phyloP scores from a whole-genome alignment of 2,113 vertebrate genomes.

The Neotoma lepida region DNA sequence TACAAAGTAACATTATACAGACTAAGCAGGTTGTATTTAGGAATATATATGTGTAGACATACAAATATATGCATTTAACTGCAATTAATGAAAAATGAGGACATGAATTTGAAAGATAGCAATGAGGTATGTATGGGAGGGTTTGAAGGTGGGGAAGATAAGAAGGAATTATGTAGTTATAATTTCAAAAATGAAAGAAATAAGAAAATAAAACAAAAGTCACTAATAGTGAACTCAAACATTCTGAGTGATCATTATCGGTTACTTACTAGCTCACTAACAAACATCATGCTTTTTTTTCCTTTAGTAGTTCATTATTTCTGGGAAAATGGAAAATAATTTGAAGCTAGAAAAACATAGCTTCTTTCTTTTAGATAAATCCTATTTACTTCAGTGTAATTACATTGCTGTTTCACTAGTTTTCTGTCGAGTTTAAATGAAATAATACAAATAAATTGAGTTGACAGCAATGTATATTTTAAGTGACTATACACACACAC shows the following conservation, averaged over 20 bases:
- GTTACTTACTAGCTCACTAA: neutral
- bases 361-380: neutral
- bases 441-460: neutral
- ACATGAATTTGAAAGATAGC: neutral
- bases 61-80: neutral
- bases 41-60: neutral
- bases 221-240: neutral
- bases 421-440: constrained; percentile 45
- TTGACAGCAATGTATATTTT: neutral
- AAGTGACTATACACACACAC: neutral
- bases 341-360: neutral
- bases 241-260: neutral
- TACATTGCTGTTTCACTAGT: neutral
- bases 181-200: neutral
- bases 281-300: neutral
- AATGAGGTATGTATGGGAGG: neutral
- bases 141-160: neutral
- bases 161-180: neutral
- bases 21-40: neutral
- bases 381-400: neutral
- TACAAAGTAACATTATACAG: neutral
- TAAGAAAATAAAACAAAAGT: neutral
- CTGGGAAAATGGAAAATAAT: neutral
- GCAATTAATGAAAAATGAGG: neutral
- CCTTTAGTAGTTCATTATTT: neutral